Base-by-base conservation (phyloP, 2,113 vertebrate genomes). In the Tretioscincus oriximinensis region DNA sequence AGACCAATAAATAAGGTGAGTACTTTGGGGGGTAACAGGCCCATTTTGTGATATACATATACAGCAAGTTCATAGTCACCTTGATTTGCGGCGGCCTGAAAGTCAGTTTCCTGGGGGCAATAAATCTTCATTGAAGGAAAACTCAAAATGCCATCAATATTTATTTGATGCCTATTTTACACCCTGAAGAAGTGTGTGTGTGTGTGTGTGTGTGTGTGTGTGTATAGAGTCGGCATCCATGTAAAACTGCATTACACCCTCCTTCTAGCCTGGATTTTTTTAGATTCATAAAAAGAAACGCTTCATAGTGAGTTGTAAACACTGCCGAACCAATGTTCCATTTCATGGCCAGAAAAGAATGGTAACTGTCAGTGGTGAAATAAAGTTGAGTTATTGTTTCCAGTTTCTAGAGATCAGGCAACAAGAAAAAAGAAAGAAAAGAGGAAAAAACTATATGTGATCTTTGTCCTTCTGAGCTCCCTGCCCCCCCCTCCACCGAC, bases 1-100 rank as follows among this genome's bases (percentile, higher is more conserved):
- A 94, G 92, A 95, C 93, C 94, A 95, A 96, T 99, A 99, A 98
- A 98, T 98, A 99, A 97, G 94, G 94, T 91, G 93, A 96, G 96
- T 96, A 96, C 95, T 96, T 97, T 95, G 95, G 96, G 95, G 35
- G 95, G 95, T 92, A 94, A 94, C 92, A 94, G 94, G 95, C 90
- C 90, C 74, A 86, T 95, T 96, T 92, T 92, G 94, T 92, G 92
- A 93, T 95, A 87, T 95, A 95, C 90, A 87, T 92, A 90, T 89
- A 92, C 94, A 95, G 94, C 94, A 95, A 94, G 96, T 96, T 97
- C 95, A 95, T 93, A 96, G 95, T 94, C 93, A 92, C 76, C 9
- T 91, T 97, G 97, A 98, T 99, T 99, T 98, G 96, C 96, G 90
- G 94, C 90, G 88, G 90, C 95, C 93, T 95, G 95, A 94, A 95